Evolutionary conservation across 2,797 vertebrate species (phyloP), one percentile per base, ranked within the genome.

Genomic region (Sebastes alutus): DNA sequence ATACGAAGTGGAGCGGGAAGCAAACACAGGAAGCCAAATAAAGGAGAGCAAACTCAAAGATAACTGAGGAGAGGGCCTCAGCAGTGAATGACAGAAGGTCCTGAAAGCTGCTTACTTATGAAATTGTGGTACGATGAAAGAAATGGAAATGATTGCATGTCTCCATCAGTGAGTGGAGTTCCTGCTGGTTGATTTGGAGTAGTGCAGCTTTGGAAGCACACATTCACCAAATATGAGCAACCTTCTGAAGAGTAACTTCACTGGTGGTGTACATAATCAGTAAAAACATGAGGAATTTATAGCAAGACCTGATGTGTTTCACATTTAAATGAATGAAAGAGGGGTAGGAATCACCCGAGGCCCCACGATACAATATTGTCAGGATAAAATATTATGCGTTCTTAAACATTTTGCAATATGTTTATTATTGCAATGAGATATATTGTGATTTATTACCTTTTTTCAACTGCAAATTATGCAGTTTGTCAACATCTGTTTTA

Each of bases 21-120:
- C 76, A 89, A 89, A 90, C 71, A 87, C 67, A 38, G 69, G 35
- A 35, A 69, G 74, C 30, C 54, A 85, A 84, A 78, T 76, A 84
- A 81, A 76, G 38, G 33, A 5, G 46, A 49, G 66, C 55, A 72
- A 67, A 71, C 25, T 11, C 25, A 55, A 63, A 68, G 23, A 80
- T 63, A 76, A 61, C 60, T 30, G 2, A 81, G 63, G 62, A 68
- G 70, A 78, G 59, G 54, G 64, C 30, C 30, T 81, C 65, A 49
- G 67, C 66, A 10, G 33, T 61, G 65, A 78, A 59, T 32, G 32
- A 78, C 42, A 72, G 23, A 27, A n/a, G 8, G 32, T 69, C 35
- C 70, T 67, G 66, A 75, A 61, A 33, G 78, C 72, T 77, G 63
- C 25, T 54, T 78, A 68, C 86, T 83, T 64, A 52, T 80, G 30